Evolutionary conservation across 2,888 invertebrate genomes (phyloP).

Genomic region (Platycnemis pennipes): DNA sequence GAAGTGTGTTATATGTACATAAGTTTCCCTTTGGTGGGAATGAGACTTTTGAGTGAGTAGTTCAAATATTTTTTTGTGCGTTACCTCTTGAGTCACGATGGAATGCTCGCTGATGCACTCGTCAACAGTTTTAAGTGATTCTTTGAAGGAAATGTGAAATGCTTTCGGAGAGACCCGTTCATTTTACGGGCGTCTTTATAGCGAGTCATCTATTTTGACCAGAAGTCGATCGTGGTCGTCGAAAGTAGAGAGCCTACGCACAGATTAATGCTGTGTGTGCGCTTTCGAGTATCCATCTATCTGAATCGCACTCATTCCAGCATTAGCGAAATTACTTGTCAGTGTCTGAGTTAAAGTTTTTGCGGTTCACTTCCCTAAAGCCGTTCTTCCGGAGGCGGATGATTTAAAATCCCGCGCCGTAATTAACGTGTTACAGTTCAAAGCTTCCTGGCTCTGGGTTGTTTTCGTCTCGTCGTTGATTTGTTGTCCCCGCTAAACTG

Average conservation of each 20-base stretch:
- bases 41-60: neutral
- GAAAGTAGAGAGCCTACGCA: neutral
- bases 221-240: neutral
- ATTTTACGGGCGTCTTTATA: neutral
- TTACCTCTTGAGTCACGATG: neutral
- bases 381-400: neutral
- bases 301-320: neutral
- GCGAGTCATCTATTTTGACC: neutral
- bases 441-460: neutral
- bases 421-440: neutral
- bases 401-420: neutral
- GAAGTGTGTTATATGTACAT: neutral
- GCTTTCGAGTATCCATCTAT: neutral
- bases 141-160: neutral
- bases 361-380: too few species aligned
- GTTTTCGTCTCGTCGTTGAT: neutral
- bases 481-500: neutral
- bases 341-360: neutral
- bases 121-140: neutral
- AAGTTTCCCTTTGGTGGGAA: neutral
- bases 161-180: neutral
- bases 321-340: neutral
- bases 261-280: neutral
- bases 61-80: neutral
- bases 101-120: neutral